These are phyloP conservation scores for Strix uralensis DNA, from an alignment of 2,113 vertebrate species.

Conservation along the genomic window DNA sequence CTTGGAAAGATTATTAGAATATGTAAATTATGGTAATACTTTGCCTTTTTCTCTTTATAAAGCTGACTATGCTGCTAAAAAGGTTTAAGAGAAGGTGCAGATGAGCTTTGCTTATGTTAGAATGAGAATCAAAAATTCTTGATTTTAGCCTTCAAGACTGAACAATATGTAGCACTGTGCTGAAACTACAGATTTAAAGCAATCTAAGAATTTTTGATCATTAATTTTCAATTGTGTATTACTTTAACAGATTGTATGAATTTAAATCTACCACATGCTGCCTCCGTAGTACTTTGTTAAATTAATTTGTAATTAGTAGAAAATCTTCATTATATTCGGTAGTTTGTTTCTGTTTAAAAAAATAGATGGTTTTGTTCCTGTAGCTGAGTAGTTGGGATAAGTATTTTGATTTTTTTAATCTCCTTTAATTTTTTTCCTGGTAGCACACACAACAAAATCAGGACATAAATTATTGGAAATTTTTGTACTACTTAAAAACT, in stretches of 20 bases:
- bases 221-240: constrained; percentile 58
- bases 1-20: constrained; percentile 66
- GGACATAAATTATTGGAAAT: constrained; percentile 29
- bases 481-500: constrained; percentile 48
- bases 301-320: constrained; percentile 60
- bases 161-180: constrained; percentile 30
- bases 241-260: constrained; percentile 47
- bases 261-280: constrained; percentile 67
- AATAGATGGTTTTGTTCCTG: constrained; percentile 16
- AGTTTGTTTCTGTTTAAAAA: constrained; percentile 19
- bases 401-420: not conserved
- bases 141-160: constrained; percentile 48
- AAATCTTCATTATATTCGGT: constrained; percentile 31
- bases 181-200: constrained; percentile 39
- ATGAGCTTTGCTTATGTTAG: constrained; percentile 49
- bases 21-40: constrained; percentile 74
- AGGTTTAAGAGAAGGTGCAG: constrained; percentile 45
- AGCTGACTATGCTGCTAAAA: constrained; percentile 73
- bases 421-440: constrained; percentile 20
- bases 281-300: constrained; percentile 63
- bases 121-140: constrained; percentile 28
- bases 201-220: constrained; percentile 37
- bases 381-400: not conserved
- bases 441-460: not conserved
- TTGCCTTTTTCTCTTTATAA: constrained; percentile 65